Evolutionary conservation across 2,888 invertebrate genomes (phyloP), one percentile per base, ranked within the genome.

Genomic region (Dastarcus helophoroides): DNA sequence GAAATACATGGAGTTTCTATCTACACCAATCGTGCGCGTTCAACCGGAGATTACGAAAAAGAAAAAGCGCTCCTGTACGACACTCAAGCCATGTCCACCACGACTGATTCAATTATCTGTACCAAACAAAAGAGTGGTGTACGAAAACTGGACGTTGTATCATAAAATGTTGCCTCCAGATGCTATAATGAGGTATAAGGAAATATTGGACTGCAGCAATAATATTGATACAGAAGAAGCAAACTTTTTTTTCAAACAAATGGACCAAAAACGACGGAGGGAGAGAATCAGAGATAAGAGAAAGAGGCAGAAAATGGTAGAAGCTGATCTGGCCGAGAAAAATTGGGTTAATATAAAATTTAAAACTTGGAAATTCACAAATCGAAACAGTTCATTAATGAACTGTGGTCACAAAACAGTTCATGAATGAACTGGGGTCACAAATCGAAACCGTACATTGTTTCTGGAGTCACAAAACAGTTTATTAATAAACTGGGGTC

Each of bases 201-300:
- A 51, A 27, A 44, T 54, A 12, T 37, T 57, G 11, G 50, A 49
- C 22, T 48, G 48, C 2, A 48, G 51, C 21, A 45, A 48, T 28
- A 50, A 48, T 37, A 34, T 57, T 26, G 51, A 53, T 25, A 51
- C 52, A 1, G 40, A 43, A 32, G 51, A 50, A 14, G 57, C 56
- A 0, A 30, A 42, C 2, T 46, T 44, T 27, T 54, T 53, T 35
- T 56, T 54, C 28, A 56, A 53, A 32, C 40, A 44, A 34, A 25
- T 55, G 11, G 50, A 51, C 26, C 43, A 28, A 22, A 29, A 43
- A 29, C 46, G 44, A 28, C 36, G 36, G 6, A 46, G 42, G 31
- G 29, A 6, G 10, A 5, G 7, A 14, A 26, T 6, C 6, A 6
- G 11, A 26, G 5, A 9, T 6, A 11, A 26, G 14, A 26, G 4